These are phyloP conservation scores for Microtus oregoni DNA, from an alignment of 2,113 vertebrate species.

Conservation along the genomic window DNA sequence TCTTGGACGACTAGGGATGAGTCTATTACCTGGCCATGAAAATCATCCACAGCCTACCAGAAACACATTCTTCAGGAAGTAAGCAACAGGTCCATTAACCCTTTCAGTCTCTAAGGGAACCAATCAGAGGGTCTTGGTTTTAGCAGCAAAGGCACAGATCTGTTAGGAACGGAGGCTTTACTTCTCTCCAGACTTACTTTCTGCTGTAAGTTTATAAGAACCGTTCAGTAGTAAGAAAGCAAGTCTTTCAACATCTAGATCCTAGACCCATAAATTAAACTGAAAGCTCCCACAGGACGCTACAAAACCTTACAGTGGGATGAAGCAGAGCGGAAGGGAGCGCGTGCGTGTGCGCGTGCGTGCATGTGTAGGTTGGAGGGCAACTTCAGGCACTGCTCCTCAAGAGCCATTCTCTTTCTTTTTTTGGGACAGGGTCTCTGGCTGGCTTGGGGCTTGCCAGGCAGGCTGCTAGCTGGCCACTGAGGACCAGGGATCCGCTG, in stretches of 20 bases:
- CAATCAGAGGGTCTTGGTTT: not conserved
- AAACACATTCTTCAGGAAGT: not conserved
- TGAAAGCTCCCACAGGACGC: not conserved
- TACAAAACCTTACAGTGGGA: constrained; percentile 25
- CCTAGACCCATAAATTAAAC: constrained; percentile 1
- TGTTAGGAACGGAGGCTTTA: not conserved
- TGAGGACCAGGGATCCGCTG: not conserved
- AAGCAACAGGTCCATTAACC: not conserved
- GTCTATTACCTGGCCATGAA: constrained; percentile 22
- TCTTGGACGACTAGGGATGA: not conserved
- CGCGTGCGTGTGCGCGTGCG: fast-evolving
- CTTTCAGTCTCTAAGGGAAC: not conserved
- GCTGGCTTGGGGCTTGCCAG: not conserved
- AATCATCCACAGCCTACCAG: not conserved
- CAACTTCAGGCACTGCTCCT: no score
- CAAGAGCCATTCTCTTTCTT: not conserved
- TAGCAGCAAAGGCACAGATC: not conserved
- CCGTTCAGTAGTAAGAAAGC: constrained; percentile 38
- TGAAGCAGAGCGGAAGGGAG: not conserved
- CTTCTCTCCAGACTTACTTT: constrained; percentile 16
- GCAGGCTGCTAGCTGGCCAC: not conserved
- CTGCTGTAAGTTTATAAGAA: not conserved
- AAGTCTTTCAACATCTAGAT: constrained; percentile 27
- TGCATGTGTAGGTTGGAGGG: not conserved
- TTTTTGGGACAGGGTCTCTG: not conserved